Base-by-base conservation (phyloP, 1,140 invertebrate genomes). In the Thaumatotibia leucotreta region DNA sequence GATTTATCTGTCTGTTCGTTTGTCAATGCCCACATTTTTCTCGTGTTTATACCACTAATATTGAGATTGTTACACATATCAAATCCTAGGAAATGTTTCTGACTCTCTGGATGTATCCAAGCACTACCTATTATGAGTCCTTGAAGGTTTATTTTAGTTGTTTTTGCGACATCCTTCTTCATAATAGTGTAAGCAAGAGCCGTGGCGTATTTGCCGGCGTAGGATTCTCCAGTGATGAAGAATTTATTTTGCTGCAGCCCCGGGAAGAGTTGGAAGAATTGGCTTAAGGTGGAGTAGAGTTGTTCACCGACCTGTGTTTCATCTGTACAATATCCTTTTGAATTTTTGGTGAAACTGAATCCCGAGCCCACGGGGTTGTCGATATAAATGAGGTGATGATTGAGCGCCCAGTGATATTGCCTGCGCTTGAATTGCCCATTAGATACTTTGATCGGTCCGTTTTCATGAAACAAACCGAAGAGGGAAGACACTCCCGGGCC, bases 361-460 rank as follows among this genome's bases (percentile, higher is more conserved):
- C 95, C 94, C 23, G 95, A 94, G 9, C 95, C 95, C 35, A 96
- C 96, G 1, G 96, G 96, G 83, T 96, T 96, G 77, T 97, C 96
- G 61, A 97, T 94, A 74, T 95, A 97, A 10, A 97, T 82, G 33
- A 97, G 77, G 78, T 95, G 94, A 71, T 95, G 94, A 1, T 91
- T 92, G 10, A 86, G 86, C 62, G 92, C 94, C 96, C 96, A 97
- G 1, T 95, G 93, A 49, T 92, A 93, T 73, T 94, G 89, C 23
- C 95, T 89, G 17, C 71, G 70, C 32, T 82, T 72, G 80, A 61
- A 91, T 6, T 31, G 32, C 1, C 29, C 50, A 14, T 68, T 63
- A 0, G 17, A 8, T 8, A 39, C 20, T 20, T 14, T 8, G 1
- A 67, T 24, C 0, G 96, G 96, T 0, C 96, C 96, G 76, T 96